A percentile compares a stretch with the other conserved stretches of the same genome.
phyloP scores from a whole-genome alignment of 30 jellyfish, hydroid and myxozoan genomes.

The Hydractinia echinata region DNA sequence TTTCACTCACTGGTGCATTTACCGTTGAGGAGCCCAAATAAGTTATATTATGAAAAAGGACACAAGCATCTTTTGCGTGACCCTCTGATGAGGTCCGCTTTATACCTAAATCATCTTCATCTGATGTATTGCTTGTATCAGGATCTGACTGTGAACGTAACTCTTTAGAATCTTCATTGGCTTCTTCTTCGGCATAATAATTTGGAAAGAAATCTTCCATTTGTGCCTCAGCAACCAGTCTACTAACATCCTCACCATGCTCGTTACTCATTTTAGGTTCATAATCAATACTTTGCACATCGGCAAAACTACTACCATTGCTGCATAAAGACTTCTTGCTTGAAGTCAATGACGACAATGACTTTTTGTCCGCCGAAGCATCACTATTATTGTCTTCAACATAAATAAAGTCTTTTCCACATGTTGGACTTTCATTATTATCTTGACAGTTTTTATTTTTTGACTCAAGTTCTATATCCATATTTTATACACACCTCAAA shows the following conservation, averaged over 20 bases:
- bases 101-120: slow-evolving; percentile 31
- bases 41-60: slow-evolving; percentile 59
- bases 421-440: slow-evolving; percentile 7
- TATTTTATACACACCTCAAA: no score
- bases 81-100: slow-evolving; percentile 20
- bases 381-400: slow-evolving; percentile 3
- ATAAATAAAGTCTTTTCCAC: slow-evolving; percentile 3
- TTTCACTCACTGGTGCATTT: slow-evolving; percentile 82
- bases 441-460: neutral
- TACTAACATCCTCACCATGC: slow-evolving; percentile 64
- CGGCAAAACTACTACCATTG: slow-evolving; percentile 62
- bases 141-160: slow-evolving; percentile 5
- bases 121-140: slow-evolving; percentile 25
- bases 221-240: slow-evolving; percentile 91
- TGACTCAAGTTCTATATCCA: no score
- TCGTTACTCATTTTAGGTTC: slow-evolving; percentile 73
- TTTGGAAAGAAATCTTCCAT: slow-evolving; percentile 37
- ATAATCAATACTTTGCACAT: slow-evolving; percentile 46
- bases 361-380: neutral
- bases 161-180: neutral
- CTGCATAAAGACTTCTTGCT: slow-evolving; percentile 36
- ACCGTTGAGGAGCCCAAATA: slow-evolving; percentile 87
- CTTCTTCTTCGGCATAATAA: slow-evolving; percentile 8
- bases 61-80: slow-evolving; percentile 57
- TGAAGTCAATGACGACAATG: neutral